phyloP scores from a whole-genome alignment of 2,797 vertebrate genomes.

The Acipenser ruthenus region DNA sequence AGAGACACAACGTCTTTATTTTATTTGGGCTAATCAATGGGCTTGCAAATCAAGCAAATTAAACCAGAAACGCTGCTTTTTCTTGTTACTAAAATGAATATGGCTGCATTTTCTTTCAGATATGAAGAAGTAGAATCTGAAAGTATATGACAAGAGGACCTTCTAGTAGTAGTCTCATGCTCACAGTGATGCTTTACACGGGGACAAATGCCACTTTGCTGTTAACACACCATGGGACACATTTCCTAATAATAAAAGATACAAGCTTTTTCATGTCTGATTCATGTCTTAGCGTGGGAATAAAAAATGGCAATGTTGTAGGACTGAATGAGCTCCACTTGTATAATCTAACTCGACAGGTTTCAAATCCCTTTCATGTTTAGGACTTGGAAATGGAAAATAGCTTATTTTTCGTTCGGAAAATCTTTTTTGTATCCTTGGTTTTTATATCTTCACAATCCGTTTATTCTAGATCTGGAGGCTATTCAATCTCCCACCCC shows the following conservation, averaged over 20 bases:
- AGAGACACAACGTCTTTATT: too few species aligned
- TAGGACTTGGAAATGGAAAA: not conserved
- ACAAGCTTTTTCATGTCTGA: not conserved
- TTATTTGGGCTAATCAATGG: too few species aligned
- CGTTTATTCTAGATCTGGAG: not conserved
- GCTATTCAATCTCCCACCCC: not conserved
- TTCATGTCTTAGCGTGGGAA: not conserved
- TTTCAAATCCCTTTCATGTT: not conserved
- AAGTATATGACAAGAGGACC: not conserved
- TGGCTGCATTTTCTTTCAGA: too few species aligned
- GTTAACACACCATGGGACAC: not conserved
- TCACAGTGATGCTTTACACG: not conserved
- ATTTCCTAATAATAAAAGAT: not conserved
- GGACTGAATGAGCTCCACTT: not conserved
- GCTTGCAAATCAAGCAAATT: too few species aligned
- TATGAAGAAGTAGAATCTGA: not conserved
- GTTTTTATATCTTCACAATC: not conserved
- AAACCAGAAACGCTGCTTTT: too few species aligned
- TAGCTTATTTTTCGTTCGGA: not conserved
- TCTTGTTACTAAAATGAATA: too few species aligned
- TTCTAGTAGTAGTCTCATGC: not conserved
- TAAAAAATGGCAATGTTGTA: not conserved
- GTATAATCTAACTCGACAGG: not conserved
- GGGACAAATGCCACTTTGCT: not conserved
- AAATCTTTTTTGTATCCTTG: not conserved